Evolutionary conservation across 2,888 invertebrate species (phyloP).

Genomic region (Spisula solida): DNA sequence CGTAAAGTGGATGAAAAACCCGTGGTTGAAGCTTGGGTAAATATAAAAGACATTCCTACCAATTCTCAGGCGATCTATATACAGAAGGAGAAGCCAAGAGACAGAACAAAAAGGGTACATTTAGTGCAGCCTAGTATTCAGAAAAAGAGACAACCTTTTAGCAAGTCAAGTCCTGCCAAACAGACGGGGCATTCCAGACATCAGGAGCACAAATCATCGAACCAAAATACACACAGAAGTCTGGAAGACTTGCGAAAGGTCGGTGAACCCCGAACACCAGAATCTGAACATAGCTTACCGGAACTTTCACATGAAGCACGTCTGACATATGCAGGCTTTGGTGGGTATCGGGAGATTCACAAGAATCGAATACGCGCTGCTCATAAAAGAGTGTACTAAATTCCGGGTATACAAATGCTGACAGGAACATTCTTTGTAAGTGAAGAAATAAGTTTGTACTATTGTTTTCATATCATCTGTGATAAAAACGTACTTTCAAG

Average conservation of each 20-base stretch:
- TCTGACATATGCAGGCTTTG: slow-evolving; percentile 56
- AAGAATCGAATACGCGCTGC: slow-evolving; percentile 69
- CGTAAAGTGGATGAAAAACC: slow-evolving; percentile 35
- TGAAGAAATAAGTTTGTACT: background rate
- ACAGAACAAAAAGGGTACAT: slow-evolving; percentile 51
- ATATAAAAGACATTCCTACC: slow-evolving; percentile 72
- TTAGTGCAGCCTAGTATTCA: slow-evolving; percentile 32
- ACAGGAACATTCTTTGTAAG: background rate
- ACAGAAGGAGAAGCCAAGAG: slow-evolving; percentile 65
- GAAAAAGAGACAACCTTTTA: slow-evolving; percentile 50
- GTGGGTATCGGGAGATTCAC: slow-evolving; percentile 71
- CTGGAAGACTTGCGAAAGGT: slow-evolving; percentile 70
- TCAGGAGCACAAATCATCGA: slow-evolving; percentile 33
- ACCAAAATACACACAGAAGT: slow-evolving; percentile 67
- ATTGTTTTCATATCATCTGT: background rate
- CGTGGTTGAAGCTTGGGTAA: slow-evolving; percentile 66
- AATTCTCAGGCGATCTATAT: slow-evolving; percentile 78
- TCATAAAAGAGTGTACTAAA: slow-evolving; percentile 64
- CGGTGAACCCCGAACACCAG: slow-evolving; percentile 45
- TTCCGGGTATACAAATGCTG: background rate
- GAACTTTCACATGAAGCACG: slow-evolving; percentile 63
- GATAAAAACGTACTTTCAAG: background rate
- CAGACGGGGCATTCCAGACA: slow-evolving; percentile 41
- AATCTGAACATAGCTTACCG: slow-evolving; percentile 67
- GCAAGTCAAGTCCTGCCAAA: slow-evolving; percentile 66